A percentile compares a stretch with the other conserved stretches of the same genome.
These are phyloP conservation scores for Leptatherina wallacei DNA, from an alignment of 2,797 vertebrate genomes.

Conservation along the genomic window DNA sequence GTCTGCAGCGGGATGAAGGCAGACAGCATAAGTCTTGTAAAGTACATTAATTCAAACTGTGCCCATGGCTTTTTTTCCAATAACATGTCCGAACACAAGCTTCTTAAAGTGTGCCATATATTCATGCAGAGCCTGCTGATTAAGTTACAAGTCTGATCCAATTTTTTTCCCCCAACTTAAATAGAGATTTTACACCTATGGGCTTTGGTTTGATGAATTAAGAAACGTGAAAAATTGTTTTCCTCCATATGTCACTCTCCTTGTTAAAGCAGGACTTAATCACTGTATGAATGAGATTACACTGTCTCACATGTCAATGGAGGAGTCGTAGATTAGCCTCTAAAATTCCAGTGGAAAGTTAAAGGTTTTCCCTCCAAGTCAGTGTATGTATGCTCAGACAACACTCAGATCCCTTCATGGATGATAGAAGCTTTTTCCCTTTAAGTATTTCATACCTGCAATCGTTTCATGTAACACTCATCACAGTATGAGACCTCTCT, in stretches of 20 bases:
- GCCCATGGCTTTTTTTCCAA: conserved; percentile 11
- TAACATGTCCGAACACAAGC: neutral
- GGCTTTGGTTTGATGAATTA: neutral
- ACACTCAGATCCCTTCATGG: neutral
- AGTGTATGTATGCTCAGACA: neutral
- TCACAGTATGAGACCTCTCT: neutral
- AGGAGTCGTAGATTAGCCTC: neutral
- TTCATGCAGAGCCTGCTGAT: neutral
- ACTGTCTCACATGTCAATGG: neutral
- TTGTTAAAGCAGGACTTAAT: neutral
- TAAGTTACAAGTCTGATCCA: neutral
- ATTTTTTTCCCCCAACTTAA: neutral
- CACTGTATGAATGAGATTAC: neutral
- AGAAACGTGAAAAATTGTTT: neutral
- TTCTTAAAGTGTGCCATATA: neutral
- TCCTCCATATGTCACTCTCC: neutral
- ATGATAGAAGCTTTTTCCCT: neutral
- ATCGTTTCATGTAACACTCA: neutral
- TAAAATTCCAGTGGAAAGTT: neutral
- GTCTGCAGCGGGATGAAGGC: conserved; percentile 20
- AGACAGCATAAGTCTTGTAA: conserved; percentile 19
- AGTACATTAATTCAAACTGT: conserved; percentile 31
- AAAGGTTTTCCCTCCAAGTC: neutral
- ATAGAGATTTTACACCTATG: too few species aligned
- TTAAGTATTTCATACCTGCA: neutral